Base-by-base conservation (phyloP, 2,797 vertebrate species). In the Sebastes minor region DNA sequence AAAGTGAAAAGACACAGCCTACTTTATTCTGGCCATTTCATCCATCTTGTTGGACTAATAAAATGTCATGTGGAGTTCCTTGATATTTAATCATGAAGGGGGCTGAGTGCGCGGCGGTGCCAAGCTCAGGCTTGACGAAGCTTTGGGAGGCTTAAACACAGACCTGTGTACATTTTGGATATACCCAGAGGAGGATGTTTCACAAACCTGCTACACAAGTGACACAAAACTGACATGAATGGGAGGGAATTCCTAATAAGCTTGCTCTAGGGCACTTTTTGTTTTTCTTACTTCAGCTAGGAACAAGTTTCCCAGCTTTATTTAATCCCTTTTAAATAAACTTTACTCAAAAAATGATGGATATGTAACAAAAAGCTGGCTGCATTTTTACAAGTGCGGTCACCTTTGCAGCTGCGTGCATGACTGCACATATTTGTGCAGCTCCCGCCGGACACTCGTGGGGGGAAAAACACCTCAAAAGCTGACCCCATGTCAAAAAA, bases 1-100 rank as follows among this genome's bases (percentile, higher is more conserved):
- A 95, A 96, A 96, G 96, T 95, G 95, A 91, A 92, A 95, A 95
- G 95, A 95, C 92, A 93, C 95, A 96, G 95, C 94, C 95, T 97
- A 96, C 97, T 97, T 96, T 96, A 96, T 95, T 95, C 95, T 88
- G 90, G 90, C 93, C 90, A 90, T 97, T 97, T 96, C 97, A 98
- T 97, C 96, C 96, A 96, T 97, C 97, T 97, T 97, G 96, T 95
- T 97, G 94, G 93, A 96, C 96, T 97, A 96, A 96, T 97, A 96
- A 96, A 97, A 95, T 94, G 96, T 96, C 97, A 96, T 94, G 95
- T 92, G 94, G 94, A 94, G 96, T 96, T 96, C 94, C 94, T 94
- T 82, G 87, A 96, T 96, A 96, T 97, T 97, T 97, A 97, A 98
- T 97, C 96, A 97, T 94, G 92, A 94, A 90, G 86, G 88, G 88